Evolutionary conservation across 2,797 vertebrate genomes (phyloP).

Genomic region (Typhlichthys subterraneus): DNA sequence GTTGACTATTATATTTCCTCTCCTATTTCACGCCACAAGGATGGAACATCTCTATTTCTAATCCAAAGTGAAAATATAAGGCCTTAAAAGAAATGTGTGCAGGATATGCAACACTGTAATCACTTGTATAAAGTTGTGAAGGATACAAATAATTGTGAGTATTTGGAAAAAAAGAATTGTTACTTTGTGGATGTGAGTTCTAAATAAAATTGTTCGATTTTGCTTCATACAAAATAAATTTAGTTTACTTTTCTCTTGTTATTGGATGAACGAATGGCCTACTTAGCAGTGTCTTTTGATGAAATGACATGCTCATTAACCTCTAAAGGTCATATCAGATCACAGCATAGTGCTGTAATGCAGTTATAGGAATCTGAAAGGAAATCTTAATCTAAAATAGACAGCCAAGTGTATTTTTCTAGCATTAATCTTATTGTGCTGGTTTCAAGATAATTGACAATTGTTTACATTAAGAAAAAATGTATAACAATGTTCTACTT

Average conservation of each 20-base stretch:
- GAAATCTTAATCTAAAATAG: background rate
- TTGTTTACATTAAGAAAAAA: too few species aligned
- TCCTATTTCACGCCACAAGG: slow-evolving; percentile 18
- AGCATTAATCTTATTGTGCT: too few species aligned
- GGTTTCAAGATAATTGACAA: too few species aligned
- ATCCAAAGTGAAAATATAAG: slow-evolving; percentile 24
- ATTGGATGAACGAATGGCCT: slow-evolving; percentile 10
- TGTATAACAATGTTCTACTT: too few species aligned
- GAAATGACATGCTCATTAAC: slow-evolving; percentile 47
- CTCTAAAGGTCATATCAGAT: slow-evolving; percentile 27
- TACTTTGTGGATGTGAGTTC: background rate
- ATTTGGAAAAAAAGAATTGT: slow-evolving; percentile 3
- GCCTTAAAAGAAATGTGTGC: slow-evolving; percentile 13
- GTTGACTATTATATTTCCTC: slow-evolving; percentile 22
- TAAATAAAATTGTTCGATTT: background rate
- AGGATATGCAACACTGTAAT: slow-evolving; percentile 8
- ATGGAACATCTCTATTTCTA: slow-evolving; percentile 25
- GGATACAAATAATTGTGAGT: slow-evolving; percentile 23
- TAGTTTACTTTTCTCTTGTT: too few species aligned
- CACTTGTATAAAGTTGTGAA: slow-evolving; percentile 17
- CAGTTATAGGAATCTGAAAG: slow-evolving; percentile 42
- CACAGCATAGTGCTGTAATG: slow-evolving; percentile 27
- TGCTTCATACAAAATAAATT: too few species aligned
- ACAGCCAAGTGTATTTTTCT: too few species aligned
- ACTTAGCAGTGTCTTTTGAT: slow-evolving; percentile 20